Percentiles rank a stretch among this genome's conserved stretches.
Evolutionary conservation across 2,113 vertebrate genomes (phyloP).

Genomic region (Menidia beryllina): DNA sequence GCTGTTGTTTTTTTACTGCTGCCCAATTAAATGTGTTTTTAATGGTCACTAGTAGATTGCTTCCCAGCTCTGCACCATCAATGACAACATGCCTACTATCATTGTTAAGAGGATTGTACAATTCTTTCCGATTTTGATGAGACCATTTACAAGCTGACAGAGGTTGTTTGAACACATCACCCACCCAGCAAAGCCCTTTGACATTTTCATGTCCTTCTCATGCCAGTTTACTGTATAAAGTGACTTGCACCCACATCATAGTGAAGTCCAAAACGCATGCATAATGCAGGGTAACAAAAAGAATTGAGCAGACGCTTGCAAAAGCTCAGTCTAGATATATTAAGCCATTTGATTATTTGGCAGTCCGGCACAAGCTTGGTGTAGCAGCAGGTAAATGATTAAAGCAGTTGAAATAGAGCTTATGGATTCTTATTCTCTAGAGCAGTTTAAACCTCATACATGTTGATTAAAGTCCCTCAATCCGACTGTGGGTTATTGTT

Average conservation of each 20-base stretch:
- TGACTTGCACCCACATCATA: constrained; percentile 11
- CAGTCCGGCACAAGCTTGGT: neutral
- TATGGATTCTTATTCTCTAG: constrained; percentile 35
- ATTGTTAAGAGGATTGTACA: constrained; percentile 3
- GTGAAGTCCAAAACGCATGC: constrained; percentile 8
- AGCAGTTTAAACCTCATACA: constrained; percentile 42
- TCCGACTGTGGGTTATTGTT: constrained; percentile 20
- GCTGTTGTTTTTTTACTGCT: neutral
- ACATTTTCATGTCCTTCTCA: constrained; percentile 37
- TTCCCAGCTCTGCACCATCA: neutral
- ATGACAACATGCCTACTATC: neutral
- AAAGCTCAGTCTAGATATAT: neutral
- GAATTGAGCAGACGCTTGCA: neutral
- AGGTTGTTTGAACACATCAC: constrained; percentile 25
- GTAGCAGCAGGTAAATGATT: constrained; percentile 33
- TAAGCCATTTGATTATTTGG: constrained; percentile 10
- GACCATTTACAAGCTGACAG: constrained; percentile 41
- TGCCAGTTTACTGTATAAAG: neutral
- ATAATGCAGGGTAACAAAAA: neutral
- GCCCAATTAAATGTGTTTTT: constrained; percentile 26
- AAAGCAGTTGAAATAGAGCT: constrained; percentile 1
- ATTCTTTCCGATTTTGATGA: constrained; percentile 8
- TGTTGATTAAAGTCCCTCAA: constrained; percentile 33
- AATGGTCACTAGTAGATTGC: neutral
- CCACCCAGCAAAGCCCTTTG: constrained; percentile 6